Conservation (phyloP, 2,888 invertebrate genomes). For the Lasioglossum pauxillum region DNA sequence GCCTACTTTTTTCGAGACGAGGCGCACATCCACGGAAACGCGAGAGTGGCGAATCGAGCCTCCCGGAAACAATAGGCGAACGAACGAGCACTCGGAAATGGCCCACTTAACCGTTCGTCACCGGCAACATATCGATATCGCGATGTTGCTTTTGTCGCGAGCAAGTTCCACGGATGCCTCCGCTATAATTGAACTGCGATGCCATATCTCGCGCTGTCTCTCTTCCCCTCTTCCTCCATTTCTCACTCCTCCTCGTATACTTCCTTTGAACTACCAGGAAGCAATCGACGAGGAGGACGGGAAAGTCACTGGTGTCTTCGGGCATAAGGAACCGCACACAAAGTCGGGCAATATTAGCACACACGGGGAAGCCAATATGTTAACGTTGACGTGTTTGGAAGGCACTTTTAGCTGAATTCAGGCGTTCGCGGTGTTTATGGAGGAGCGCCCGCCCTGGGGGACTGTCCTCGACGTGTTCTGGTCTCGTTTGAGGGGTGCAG, state of each 20-base stretch:
- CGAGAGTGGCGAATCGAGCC: constrained; percentile 63
- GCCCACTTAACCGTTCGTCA: constrained; percentile 63
- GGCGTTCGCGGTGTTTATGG: neutral
- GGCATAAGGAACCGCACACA: constrained; percentile 11
- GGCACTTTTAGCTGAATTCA: constrained; percentile 13
- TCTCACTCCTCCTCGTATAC: neutral
- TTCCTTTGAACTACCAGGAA: constrained; percentile 13
- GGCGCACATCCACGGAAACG: constrained; percentile 12
- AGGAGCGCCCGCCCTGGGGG: neutral
- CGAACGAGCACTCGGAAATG: constrained; percentile 57
- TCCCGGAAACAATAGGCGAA: constrained; percentile 63
- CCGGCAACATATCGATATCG: constrained; percentile 59
- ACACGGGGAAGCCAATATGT: constrained; percentile 4
- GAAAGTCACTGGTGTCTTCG: constrained; percentile 17
- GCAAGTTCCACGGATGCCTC: constrained; percentile 35
- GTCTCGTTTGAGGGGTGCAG: neutral
- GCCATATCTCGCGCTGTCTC: neutral
- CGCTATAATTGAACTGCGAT: constrained; percentile 47
- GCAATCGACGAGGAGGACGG: constrained; percentile 21
- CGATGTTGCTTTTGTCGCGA: constrained; percentile 51
- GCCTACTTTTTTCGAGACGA: constrained; percentile 14
- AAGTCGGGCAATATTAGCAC: constrained; percentile 9
- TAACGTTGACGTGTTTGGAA: constrained; percentile 12
- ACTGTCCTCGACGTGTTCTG: neutral
- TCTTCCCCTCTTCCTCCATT: neutral